phyloP scores from a whole-genome alignment of 2,888 invertebrate species.

The Aphodius granarius region DNA sequence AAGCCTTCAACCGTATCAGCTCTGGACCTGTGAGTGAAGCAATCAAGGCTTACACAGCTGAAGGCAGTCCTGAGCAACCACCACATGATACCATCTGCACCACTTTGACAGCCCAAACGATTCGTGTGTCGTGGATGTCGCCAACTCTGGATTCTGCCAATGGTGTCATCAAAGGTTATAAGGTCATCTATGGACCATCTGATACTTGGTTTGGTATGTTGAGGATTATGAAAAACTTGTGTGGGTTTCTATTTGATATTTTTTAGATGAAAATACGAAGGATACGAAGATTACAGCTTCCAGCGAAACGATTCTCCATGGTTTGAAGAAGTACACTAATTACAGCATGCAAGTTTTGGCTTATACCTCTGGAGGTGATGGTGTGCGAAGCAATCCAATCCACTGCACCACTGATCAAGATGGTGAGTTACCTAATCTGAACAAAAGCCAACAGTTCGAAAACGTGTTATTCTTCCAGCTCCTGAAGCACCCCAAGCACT shows the following conservation, averaged over 20 bases:
- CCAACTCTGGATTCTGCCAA: constrained; percentile 91
- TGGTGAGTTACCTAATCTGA: constrained; percentile 59
- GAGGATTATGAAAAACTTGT: too few relatives aligned
- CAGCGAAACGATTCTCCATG: constrained; percentile 90
- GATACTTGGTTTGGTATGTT: constrained; percentile 89
- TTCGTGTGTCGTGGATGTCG: constrained; percentile 92
- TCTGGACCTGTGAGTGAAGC: constrained; percentile 90
- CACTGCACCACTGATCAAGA: constrained; percentile 96
- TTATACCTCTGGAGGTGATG: constrained; percentile 93
- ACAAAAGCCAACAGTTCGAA: neutral
- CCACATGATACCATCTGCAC: constrained; percentile 92
- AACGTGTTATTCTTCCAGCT: constrained; percentile 58
- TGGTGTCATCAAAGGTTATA: constrained; percentile 94
- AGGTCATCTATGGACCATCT: constrained; percentile 89
- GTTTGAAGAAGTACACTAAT: constrained; percentile 92
- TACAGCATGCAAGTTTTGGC: constrained; percentile 97
- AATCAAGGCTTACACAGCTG: constrained; percentile 88
- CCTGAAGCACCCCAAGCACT: constrained; percentile 93
- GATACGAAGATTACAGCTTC: constrained; percentile 91
- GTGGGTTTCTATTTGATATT: too few relatives aligned
- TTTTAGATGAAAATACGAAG: constrained; percentile 81
- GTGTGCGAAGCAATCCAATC: constrained; percentile 83
- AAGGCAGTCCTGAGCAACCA: constrained; percentile 90
- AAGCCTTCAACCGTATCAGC: constrained; percentile 93
- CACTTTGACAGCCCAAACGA: constrained; percentile 90